Conservation (phyloP, 2,888 invertebrate genomes). For the Blomia tropicalis region DNA sequence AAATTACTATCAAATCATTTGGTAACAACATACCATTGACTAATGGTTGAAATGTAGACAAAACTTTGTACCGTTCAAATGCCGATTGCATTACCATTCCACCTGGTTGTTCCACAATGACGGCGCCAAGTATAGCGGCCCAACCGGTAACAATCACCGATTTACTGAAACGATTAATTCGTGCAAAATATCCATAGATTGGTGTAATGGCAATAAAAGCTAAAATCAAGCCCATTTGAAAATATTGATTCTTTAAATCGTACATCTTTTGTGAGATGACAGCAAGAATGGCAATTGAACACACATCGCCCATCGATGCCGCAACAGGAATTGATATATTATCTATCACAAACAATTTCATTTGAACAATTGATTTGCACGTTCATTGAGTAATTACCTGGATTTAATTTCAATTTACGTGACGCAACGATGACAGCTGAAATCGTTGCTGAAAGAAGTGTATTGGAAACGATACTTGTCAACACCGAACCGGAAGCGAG, state of each 20-base stretch:
- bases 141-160: conserved; percentile 50
- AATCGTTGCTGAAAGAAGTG: conserved; percentile 64
- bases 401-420: conserved; percentile 13
- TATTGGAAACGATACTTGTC: conserved; percentile 64
- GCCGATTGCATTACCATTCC: conserved; percentile 20
- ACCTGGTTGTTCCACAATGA: conserved; percentile 10
- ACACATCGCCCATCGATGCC: conserved; percentile 31
- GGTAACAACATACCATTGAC: conserved; percentile 32
- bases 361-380: no score
- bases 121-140: conserved; percentile 20
- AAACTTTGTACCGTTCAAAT: not conserved
- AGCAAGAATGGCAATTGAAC: conserved; percentile 29
- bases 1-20: not conserved
- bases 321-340: conserved; percentile 29
- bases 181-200: conserved; percentile 61
- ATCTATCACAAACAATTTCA: no score
- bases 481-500: conserved; percentile 62
- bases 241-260: not conserved
- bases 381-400: no score
- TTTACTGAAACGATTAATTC: conserved; percentile 58
- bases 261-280: conserved; percentile 42
- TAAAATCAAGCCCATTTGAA: not conserved
- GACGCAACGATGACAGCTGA: conserved; percentile 4
- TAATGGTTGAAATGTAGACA: conserved; percentile 25
- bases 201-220: conserved; percentile 38